Conservation (phyloP, 2,888 invertebrate genomes). For the Lasioglossum marginatum region DNA sequence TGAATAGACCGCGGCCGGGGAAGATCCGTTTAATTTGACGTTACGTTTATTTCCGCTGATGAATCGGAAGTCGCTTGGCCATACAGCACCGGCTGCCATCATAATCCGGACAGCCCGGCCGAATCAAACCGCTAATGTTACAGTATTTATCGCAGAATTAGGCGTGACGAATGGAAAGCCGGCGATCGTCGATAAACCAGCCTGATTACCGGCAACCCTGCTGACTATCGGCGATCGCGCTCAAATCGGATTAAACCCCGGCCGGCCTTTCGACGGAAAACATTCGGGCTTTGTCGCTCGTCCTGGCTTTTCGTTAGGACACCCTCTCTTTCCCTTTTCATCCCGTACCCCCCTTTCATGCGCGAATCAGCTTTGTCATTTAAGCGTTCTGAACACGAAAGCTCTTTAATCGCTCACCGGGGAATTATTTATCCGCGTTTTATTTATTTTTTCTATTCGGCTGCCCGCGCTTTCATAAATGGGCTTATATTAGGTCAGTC, state of each 20-base stretch:
- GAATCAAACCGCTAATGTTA: constrained; percentile 67
- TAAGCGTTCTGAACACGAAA: neutral
- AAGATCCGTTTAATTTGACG: constrained; percentile 11
- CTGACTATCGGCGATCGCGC: constrained; percentile 49
- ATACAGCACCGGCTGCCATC: constrained; percentile 1
- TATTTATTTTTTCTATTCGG: neutral
- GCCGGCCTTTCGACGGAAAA: constrained; percentile 47
- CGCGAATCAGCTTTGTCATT: constrained; percentile 16
- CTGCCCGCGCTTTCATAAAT: neutral
- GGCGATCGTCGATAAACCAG: constrained; percentile 62
- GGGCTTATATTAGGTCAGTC: neutral
- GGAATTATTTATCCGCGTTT: neutral
- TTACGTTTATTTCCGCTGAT: constrained; percentile 19
- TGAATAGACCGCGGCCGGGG: neutral
- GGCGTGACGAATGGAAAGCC: constrained; percentile 63
- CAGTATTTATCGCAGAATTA: constrained; percentile 69
- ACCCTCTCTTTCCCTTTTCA: neutral
- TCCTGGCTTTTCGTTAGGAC: constrained; percentile 34
- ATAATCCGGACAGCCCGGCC: constrained; percentile 41
- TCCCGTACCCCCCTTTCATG: neutral
- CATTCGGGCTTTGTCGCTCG: constrained; percentile 45
- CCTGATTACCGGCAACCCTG: constrained; percentile 49
- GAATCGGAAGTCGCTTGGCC: constrained; percentile 4
- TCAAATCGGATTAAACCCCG: constrained; percentile 59
- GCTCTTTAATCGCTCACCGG: neutral